Evolutionary conservation across 2,888 invertebrate genomes (phyloP), one percentile per base, ranked within the genome.

Genomic region (Hirudinaria manillensis): DNA sequence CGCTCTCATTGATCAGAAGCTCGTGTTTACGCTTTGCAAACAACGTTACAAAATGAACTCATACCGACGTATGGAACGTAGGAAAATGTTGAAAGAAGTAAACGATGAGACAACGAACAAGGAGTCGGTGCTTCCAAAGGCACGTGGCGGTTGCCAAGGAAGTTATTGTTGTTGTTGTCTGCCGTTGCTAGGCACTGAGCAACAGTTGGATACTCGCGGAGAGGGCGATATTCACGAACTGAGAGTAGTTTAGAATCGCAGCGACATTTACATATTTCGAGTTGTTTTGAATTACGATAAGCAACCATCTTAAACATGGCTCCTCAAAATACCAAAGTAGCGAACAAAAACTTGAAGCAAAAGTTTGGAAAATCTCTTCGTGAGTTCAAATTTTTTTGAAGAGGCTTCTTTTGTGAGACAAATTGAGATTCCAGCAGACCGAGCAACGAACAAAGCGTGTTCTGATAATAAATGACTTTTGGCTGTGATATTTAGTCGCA

Each of bases 291-390:
- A n/a, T n/a, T n/a, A n/a, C 29, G 19, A 2, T 61, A 61, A 6
- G 13, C 13, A 61, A 61, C 24, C 19, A 61, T 61, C 45, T 21
- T n/a, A 24, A 61, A 4, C 3, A 61, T 61, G 61, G 24, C 61
- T 61, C 61, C 61, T 16, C 24, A 61, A 7, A 61, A 61, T 16
- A 61, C 7, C 29, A 61, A 61, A 24, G 29, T 27, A 7, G 10
- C 61, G 24, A 61, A 27, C 29, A 61, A 61, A 61, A 61, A 24
- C 29, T 4, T 1, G 61, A 61, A 68, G 32, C 68, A 24, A 34
- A 68, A 34, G 36, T 32, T 68, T 10, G 68, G 68, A 34, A 29
- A 34, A 34, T 68, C 32, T n/a, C 68, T 68, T 24, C 68, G 68
- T 68, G 13, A 68, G 68, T 61, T 61, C 24, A 29, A 6, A 27